Evolutionary conservation across 1,140 invertebrate genomes (phyloP), one percentile per base, ranked within the genome.

Genomic region (Diachasmimorpha longicaudata): DNA sequence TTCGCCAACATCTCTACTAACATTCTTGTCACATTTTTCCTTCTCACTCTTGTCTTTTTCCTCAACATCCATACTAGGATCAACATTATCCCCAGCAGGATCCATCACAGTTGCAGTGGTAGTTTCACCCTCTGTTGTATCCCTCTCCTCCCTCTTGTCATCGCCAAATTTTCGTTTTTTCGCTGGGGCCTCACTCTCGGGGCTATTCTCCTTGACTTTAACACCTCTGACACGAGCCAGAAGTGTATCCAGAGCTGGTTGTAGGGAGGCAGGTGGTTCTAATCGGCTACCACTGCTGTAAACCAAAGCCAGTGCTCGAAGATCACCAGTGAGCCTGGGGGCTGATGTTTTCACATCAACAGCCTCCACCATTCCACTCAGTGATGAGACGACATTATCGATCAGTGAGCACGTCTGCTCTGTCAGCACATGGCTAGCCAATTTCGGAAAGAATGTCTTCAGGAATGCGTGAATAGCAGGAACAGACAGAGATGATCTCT

Each of bases 371-470:
- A 90, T 90, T 36, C 90, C 89, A 25, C 85, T 89, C 74, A 92
- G 79, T 0, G 91, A 89, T 36, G 86, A 89, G 6, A 92, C 90
- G 9, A 91, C 86, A 77, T 89, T 91, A 25, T 91, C 90, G 36
- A 92, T 91, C 74, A 92, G 86, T 31, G 89, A 88, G 74, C 91
- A 88, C 0, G 91, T 92, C 79, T 92, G 91, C 75, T 92, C 91
- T 1, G 90, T 90, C 25, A 92, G 82, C 52, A 92, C 91, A 75
- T 91, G 90, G n/a, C 87, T 88, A 4, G 91, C 91, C 10, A 92
- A 93, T 90, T 96, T 96, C 0, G 95, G 95, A 81, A 96, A 95
- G 83, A 95, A 96, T 74, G 93, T 93, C 76, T 92, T 92, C 77
- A 96, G 91, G 84, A 96, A 96, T 79, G 95, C 93, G 84, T 94